A percentile compares a stretch with the other conserved stretches of the same genome.
Conservation (phyloP, 1,140 invertebrate genomes). For the Epicauta chinensis region DNA sequence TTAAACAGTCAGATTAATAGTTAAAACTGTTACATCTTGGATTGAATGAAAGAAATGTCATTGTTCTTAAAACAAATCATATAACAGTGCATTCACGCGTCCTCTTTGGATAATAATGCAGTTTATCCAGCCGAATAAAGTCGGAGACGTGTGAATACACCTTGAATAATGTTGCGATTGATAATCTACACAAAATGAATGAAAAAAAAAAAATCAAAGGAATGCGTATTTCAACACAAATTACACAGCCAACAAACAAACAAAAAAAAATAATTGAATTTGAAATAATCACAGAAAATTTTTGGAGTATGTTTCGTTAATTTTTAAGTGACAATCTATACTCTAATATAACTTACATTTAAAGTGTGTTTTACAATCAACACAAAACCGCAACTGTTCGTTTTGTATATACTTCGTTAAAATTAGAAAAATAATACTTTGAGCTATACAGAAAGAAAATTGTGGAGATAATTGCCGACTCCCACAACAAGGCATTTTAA, state of each 20-base stretch:
- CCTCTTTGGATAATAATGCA: too few species aligned
- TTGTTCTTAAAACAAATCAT: too few species aligned
- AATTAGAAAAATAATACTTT: conserved; percentile 16
- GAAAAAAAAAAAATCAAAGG: conserved; percentile 8
- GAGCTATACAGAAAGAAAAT: conserved; percentile 7
- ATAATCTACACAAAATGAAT: background rate
- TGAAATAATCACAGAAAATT: conserved; percentile 16
- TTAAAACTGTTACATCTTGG: too few species aligned
- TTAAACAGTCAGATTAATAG: too few species aligned
- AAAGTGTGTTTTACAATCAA: background rate
- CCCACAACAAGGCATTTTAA: too few species aligned
- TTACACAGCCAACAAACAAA: conserved; percentile 16
- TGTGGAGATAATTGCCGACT: too few species aligned
- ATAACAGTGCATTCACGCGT: too few species aligned
- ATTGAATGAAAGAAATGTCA: too few species aligned
- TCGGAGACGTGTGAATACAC: too few species aligned
- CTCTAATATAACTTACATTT: conserved; percentile 7
- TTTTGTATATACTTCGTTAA: background rate
- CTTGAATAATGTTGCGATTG: background rate
- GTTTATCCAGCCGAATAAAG: too few species aligned
- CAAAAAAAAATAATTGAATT: background rate
- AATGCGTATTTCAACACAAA: conserved; percentile 12
- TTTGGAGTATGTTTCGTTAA: conserved; percentile 12
- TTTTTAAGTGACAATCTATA: conserved; percentile 2
- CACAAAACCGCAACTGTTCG: background rate